Evolutionary conservation across 2,797 vertebrate genomes (phyloP).

Genomic region (Hippopotamyrus pictus): DNA sequence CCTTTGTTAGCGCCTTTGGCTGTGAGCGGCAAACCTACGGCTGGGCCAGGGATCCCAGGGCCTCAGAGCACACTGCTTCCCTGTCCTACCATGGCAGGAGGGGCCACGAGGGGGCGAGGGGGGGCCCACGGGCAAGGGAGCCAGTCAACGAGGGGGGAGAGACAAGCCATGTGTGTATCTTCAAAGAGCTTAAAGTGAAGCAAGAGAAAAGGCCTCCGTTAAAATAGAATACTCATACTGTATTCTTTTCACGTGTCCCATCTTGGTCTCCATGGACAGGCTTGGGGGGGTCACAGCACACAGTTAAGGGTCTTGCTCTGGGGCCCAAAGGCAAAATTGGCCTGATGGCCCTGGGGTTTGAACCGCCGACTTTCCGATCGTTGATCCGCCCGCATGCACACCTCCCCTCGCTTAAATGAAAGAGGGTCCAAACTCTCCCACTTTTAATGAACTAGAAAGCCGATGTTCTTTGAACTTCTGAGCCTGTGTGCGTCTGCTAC

Average conservation of each 20-base stretch:
- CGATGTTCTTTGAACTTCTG: background rate
- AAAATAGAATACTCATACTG: background rate
- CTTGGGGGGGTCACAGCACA: background rate
- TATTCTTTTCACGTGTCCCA: background rate
- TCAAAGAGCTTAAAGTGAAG: background rate
- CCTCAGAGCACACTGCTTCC: background rate
- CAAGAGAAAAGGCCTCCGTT: background rate
- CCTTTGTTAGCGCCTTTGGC: background rate
- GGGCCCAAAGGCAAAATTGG: background rate
- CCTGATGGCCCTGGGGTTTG: background rate
- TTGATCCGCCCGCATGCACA: background rate
- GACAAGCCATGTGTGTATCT: background rate
- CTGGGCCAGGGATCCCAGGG: background rate
- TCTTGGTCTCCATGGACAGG: background rate
- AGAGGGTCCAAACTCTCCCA: background rate
- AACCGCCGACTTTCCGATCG: background rate
- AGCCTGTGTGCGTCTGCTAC: background rate
- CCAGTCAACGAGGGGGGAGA: background rate
- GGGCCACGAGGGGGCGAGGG: background rate
- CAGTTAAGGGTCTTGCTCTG: background rate
- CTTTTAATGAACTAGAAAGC: background rate
- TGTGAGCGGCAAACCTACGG: background rate
- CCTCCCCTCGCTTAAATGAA: background rate
- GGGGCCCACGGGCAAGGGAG: background rate
- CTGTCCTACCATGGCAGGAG: background rate